These are phyloP conservation scores for Parnassius orleans DNA, from an alignment of 2,888 invertebrate species.

Conservation along the genomic window DNA sequence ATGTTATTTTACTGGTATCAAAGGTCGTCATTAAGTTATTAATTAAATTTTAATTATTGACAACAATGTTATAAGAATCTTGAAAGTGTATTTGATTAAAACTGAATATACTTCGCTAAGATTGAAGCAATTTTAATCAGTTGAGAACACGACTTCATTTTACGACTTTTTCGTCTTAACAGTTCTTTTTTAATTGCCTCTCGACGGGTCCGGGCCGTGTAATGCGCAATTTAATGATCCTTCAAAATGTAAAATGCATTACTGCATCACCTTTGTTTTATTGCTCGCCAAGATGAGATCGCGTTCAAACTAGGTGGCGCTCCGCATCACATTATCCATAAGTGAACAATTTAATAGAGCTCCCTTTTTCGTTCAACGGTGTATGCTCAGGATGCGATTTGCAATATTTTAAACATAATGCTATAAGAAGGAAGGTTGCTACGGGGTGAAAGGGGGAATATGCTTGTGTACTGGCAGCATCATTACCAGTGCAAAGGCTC, in stretches of 20 bases:
- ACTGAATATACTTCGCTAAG: conserved; percentile 36
- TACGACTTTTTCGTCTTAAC: conserved; percentile 70
- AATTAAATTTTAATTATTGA: conserved; percentile 15
- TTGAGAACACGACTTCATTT: conserved; percentile 73
- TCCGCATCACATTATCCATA: conserved; percentile 35
- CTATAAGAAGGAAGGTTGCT: too few species aligned
- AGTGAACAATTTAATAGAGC: conserved; percentile 1
- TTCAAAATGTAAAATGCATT: conserved; percentile 78
- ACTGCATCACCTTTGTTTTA: conserved; percentile 74
- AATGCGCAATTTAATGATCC: conserved; percentile 77
- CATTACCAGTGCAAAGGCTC: too few species aligned
- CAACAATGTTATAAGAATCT: conserved; percentile 24
- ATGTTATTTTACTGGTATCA: too few species aligned
- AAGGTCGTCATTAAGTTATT: not conserved
- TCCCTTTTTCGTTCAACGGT: not conserved
- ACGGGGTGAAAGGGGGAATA: too few species aligned
- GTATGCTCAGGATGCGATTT: not conserved
- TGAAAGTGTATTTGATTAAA: conserved; percentile 23
- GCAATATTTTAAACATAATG: too few species aligned
- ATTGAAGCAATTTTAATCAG: conserved; percentile 74
- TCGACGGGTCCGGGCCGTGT: conserved; percentile 64
- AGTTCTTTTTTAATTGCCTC: conserved; percentile 77
- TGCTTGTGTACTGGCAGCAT: too few species aligned
- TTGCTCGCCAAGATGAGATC: conserved; percentile 54
- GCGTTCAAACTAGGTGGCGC: conserved; percentile 38